Percentiles rank a stretch among this genome's conserved stretches.
Conservation (phyloP, 2,113 vertebrate species). For the Caloenas nicobarica region DNA sequence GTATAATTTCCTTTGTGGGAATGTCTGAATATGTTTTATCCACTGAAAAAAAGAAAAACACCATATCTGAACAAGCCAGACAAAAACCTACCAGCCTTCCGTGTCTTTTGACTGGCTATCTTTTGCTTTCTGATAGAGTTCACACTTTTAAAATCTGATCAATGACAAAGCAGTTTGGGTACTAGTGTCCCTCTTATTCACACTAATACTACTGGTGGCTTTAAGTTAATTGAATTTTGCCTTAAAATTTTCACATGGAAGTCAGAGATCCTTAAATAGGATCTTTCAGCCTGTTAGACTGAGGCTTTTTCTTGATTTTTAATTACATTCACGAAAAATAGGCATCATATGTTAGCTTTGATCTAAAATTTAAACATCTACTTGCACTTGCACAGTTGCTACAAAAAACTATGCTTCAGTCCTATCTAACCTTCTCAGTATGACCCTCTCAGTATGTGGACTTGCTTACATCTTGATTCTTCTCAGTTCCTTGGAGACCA, state of each 20-base stretch:
- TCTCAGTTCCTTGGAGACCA: not conserved
- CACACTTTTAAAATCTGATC: not conserved
- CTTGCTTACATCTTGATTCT: not conserved
- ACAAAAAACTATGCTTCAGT: not conserved
- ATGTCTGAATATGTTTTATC: not conserved
- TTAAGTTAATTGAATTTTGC: conserved; percentile 26
- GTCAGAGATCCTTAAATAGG: not conserved
- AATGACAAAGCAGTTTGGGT: not conserved
- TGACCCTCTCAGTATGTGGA: not conserved
- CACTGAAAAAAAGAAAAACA: not conserved
- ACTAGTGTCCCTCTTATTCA: not conserved
- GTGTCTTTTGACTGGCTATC: not conserved
- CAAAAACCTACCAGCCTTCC: not conserved
- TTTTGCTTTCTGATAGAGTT: not conserved
- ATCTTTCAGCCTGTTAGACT: not conserved
- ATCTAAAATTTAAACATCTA: not conserved
- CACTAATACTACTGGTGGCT: not conserved
- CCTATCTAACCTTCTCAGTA: not conserved
- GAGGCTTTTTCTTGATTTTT: not conserved
- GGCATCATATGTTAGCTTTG: not conserved
- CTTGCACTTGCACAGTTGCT: not conserved
- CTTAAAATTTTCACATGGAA: conserved; percentile 13
- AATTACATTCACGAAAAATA: not conserved
- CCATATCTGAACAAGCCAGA: not conserved
- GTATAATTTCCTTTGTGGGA: conserved; percentile 32